A percentile compares a stretch with the other conserved stretches of the same genome.
Evolutionary conservation across 2,113 vertebrate species (phyloP).

Genomic region (Pachyramphus minor): DNA sequence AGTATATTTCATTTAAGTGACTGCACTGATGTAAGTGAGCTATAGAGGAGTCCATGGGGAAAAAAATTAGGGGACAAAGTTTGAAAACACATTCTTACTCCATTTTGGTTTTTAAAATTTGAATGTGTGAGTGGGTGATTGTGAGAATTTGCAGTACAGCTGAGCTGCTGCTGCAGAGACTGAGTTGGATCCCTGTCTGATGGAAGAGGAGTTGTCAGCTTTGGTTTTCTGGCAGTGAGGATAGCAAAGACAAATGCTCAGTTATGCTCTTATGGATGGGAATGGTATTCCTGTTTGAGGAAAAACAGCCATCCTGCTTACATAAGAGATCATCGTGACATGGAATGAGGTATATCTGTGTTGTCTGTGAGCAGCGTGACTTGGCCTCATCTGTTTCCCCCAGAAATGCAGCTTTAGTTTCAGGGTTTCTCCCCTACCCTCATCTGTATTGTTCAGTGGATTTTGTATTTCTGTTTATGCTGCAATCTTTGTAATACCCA

Average conservation of each 20-base stretch:
- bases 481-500: not conserved
- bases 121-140: rapidly evolving
- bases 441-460: not conserved
- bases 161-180: not conserved
- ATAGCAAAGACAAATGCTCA: not conserved
- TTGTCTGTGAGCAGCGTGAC: not conserved
- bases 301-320: not conserved
- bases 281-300: not conserved
- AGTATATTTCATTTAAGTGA: not conserved
- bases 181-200: not conserved
- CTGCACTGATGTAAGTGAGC: not conserved
- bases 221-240: not conserved
- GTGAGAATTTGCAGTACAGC: not conserved
- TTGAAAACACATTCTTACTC: not conserved
- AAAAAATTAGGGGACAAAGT: not conserved
- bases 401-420: not conserved
- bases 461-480: not conserved
- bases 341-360: not conserved
- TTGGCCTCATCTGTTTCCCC: not conserved
- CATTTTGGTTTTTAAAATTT: not conserved
- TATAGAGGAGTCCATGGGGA: not conserved
- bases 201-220: not conserved
- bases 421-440: not conserved
- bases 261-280: not conserved
- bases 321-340: not conserved